Percentiles rank a stretch among this genome's conserved stretches.
These are phyloP conservation scores for Balaeniceps rex DNA, from an alignment of 2,113 vertebrate genomes.

Conservation along the genomic window DNA sequence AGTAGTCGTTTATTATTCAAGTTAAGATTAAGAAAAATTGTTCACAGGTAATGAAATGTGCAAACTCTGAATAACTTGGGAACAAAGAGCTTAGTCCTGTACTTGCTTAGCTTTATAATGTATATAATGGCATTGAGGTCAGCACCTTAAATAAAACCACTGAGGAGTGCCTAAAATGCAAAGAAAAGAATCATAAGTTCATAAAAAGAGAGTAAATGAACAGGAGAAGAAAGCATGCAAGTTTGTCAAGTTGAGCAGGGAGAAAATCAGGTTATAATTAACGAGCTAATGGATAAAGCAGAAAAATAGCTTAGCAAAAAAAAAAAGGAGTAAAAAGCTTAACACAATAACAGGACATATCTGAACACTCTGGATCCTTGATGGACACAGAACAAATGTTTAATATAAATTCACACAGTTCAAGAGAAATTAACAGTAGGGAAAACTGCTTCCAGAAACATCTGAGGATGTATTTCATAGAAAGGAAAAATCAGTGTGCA, in stretches of 20 bases:
- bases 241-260: background rate
- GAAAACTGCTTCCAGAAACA: background rate
- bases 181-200: background rate
- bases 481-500: background rate
- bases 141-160: background rate
- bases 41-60: background rate
- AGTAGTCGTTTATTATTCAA: background rate
- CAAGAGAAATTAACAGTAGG: background rate
- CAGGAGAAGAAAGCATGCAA: background rate
- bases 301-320: background rate
- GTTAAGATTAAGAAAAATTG: background rate
- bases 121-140: background rate
- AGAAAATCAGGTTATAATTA: background rate
- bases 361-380: background rate
- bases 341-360: background rate
- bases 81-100: background rate
- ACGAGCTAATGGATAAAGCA: background rate
- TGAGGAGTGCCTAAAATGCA: background rate
- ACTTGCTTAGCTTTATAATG: background rate
- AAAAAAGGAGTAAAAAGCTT: background rate
- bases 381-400: background rate
- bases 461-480: background rate
- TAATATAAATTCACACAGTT: background rate
- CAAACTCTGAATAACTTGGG: background rate
- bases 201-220: background rate